Conservation (phyloP, 2,888 invertebrate genomes). For the Leptothorax acervorum region DNA sequence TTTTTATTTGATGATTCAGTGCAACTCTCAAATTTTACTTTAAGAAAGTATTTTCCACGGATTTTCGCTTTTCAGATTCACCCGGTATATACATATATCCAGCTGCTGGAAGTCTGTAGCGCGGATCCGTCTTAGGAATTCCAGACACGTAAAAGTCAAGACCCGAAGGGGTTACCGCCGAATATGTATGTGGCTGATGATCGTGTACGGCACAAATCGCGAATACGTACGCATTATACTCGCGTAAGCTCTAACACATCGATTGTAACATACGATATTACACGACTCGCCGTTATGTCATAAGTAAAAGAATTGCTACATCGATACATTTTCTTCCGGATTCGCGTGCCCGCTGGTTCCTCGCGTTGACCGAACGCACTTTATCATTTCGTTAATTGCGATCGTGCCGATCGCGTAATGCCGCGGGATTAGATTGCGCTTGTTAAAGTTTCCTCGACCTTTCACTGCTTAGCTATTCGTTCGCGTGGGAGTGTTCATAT, state of each 20-base stretch:
- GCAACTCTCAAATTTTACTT: neutral
- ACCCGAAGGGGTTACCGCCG: slow-evolving; percentile 76
- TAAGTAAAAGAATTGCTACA: slow-evolving; percentile 70
- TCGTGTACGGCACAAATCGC: slow-evolving; percentile 77
- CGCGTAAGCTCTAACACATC: slow-evolving; percentile 72
- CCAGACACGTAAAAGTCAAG: slow-evolving; percentile 80
- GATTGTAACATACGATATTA: slow-evolving; percentile 74
- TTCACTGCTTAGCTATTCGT: neutral
- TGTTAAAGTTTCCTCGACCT: slow-evolving; percentile 32
- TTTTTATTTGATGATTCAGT: neutral
- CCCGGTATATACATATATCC: slow-evolving; percentile 14
- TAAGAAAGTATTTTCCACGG: neutral
- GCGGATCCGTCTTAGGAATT: slow-evolving; percentile 74
- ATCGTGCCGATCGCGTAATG: slow-evolving; percentile 20
- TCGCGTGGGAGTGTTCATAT: neutral
- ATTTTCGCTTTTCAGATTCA: neutral
- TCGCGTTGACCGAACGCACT: slow-evolving; percentile 1
- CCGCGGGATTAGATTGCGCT: slow-evolving; percentile 13
- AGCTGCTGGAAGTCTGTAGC: slow-evolving; percentile 1
- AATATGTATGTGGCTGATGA: slow-evolving; percentile 71
- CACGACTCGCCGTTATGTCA: slow-evolving; percentile 46
- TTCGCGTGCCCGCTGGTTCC: slow-evolving; percentile 34
- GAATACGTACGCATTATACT: slow-evolving; percentile 74
- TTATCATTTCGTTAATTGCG: slow-evolving; percentile 49
- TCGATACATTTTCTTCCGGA: slow-evolving; percentile 69